Base-by-base conservation (phyloP, 53 echinoderm and acorn worm genomes). In the Hippasteria phrygiana region DNA sequence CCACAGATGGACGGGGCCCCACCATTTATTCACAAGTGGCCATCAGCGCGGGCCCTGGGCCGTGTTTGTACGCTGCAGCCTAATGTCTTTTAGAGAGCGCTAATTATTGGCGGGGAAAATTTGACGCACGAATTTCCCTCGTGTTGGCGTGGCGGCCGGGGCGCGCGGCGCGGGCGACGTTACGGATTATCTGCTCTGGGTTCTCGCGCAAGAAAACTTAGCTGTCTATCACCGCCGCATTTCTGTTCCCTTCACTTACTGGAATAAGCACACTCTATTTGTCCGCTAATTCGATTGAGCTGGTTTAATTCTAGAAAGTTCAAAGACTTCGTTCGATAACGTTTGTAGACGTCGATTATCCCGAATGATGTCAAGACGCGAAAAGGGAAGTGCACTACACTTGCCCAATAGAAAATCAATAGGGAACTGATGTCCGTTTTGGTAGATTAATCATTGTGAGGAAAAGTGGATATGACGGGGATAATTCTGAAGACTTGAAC, bases 1-100 rank as follows among this genome's bases (percentile, higher is more conserved):
- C 41, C 85, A 69, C 85, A 85, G 85, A 85, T 85, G 85, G 85
- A 85, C 82, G 70, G 36, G 53, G 51, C 34, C 85, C 71, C 85
- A 85, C 70, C 85, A 85, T 85, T 85, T 85, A 85, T 85, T 85
- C 42, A 85, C 85, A 36, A 85, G 85, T 70, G 50, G 34, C 83
- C 46, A 63, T 79, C 79, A 79, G 59, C 55, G 26, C 56, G 20
- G 38, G 79, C 79, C 55, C n/a, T 79, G 79, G 8, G 79, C 65
- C 83, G 64, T 83, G 83, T 83, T 66, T 83, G 83, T 83, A 83
- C 67, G 67, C 70, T 41, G 31, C 26, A 45, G 82, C 71, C 85
- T 85, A 85, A 85, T 85, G 85, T 85, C 85, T 85, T 85, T 85
- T 85, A 85, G 85, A 85, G 85, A 85, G 85, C 71, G 70, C 85